Percentiles rank a stretch among this genome's conserved stretches.
These are phyloP conservation scores for Oryzias curvinotus DNA, from an alignment of 2,113 vertebrate species.

Conservation along the genomic window DNA sequence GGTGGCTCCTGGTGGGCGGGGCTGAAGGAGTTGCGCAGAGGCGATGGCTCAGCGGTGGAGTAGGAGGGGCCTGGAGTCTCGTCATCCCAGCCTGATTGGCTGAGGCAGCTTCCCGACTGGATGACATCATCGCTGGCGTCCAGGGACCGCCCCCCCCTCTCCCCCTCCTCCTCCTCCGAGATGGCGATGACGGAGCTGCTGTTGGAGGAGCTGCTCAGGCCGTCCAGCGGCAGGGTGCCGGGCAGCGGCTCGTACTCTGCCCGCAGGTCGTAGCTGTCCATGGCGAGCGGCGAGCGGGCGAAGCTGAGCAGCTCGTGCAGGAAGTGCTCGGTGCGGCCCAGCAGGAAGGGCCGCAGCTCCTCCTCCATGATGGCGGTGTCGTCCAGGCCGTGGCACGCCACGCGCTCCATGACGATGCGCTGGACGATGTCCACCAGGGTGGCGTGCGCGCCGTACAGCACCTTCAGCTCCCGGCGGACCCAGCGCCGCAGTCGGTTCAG, in stretches of 20 bases:
- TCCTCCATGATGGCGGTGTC: slow-evolving; percentile 80
- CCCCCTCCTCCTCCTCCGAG: slow-evolving; percentile 83
- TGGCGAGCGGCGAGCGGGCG: slow-evolving; percentile 84
- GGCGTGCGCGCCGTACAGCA: slow-evolving; percentile 85
- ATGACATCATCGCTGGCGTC: slow-evolving; percentile 9
- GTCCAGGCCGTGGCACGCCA: slow-evolving; percentile 83
- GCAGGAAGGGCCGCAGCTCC: slow-evolving; percentile 85
- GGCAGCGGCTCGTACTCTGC: slow-evolving; percentile 85
- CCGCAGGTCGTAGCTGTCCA: slow-evolving; percentile 86
- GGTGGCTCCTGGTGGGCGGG: slow-evolving; percentile 45
- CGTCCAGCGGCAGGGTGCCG: slow-evolving; percentile 61
- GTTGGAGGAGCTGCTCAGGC: slow-evolving; percentile 78
- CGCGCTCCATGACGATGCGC: slow-evolving; percentile 84
- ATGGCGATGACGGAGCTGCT: slow-evolving; percentile 89
- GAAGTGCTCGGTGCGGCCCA: slow-evolving; percentile 88
- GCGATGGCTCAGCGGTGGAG: slow-evolving; percentile 78
- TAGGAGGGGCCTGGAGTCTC: slow-evolving; percentile 93
- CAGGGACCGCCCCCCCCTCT: slow-evolving; percentile 23
- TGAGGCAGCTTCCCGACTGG: slow-evolving; percentile 50
- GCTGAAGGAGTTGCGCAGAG: slow-evolving; percentile 63
- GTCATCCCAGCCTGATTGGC: slow-evolving; percentile 86
- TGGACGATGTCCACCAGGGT: slow-evolving; percentile 86
- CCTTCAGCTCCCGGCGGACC: slow-evolving; percentile 86
- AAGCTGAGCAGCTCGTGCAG: slow-evolving; percentile 90
- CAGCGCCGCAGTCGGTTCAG: slow-evolving; percentile 86